Evolutionary conservation across 2,113 vertebrate species (phyloP).

Genomic region (Steatornis caripensis): DNA sequence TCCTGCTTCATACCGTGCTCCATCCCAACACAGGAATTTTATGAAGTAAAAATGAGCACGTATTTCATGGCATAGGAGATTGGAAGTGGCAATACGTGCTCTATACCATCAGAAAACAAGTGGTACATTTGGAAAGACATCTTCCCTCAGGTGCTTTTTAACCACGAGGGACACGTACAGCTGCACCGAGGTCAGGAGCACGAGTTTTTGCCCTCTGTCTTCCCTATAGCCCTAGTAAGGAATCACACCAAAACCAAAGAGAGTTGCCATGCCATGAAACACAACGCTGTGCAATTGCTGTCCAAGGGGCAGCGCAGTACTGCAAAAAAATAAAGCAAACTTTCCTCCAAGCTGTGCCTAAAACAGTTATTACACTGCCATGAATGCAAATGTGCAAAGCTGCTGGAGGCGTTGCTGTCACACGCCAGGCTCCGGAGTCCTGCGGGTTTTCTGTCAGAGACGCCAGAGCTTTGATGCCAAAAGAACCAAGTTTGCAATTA

Average conservation of each 20-base stretch:
- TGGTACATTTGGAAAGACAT: background rate
- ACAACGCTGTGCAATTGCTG: background rate
- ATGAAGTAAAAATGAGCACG: background rate
- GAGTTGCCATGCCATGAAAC: background rate
- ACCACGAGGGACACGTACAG: background rate
- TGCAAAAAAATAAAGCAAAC: background rate
- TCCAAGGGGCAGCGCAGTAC: background rate
- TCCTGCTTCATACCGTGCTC: fast-evolving
- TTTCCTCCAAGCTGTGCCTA: background rate
- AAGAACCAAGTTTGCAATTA: background rate
- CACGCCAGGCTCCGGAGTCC: background rate
- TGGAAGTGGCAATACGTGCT: background rate
- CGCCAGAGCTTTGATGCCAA: background rate
- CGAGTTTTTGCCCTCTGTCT: fast-evolving
- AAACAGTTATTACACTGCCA: background rate
- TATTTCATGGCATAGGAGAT: background rate
- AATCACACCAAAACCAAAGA: constrained; percentile 1
- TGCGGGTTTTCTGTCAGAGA: background rate
- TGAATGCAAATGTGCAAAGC: background rate
- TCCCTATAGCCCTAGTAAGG: background rate
- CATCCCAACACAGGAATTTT: background rate
- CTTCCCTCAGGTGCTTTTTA: background rate
- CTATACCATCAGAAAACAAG: background rate
- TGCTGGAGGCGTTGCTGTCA: background rate
- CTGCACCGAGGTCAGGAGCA: background rate